phyloP scores from a whole-genome alignment of 2,113 vertebrate species.

The Hassar affinis region DNA sequence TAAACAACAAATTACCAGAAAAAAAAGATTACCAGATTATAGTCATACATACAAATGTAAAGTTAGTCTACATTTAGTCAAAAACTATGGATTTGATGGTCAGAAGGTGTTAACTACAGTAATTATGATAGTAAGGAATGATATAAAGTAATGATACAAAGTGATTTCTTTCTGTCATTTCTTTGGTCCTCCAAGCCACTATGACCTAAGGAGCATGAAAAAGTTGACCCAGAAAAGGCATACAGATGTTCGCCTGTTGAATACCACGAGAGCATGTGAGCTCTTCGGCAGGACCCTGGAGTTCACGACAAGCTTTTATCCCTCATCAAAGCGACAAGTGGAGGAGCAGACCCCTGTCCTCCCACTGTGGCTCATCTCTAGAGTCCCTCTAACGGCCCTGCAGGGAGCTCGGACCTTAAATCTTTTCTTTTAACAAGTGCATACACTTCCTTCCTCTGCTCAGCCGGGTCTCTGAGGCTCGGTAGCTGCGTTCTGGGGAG shows the following conservation, averaged over 20 bases:
- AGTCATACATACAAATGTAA: too few relatives aligned
- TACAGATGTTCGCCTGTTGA: background rate
- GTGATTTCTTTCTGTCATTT: conserved; percentile 41
- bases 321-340: conserved; percentile 89
- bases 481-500: conserved; percentile 45
- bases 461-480: conserved; percentile 54
- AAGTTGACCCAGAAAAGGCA: background rate
- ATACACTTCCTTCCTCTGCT: conserved; percentile 74
- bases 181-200: conserved; percentile 38
- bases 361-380: conserved; percentile 63
- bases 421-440: conserved; percentile 83
- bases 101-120: too few relatives aligned
- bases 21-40: too few relatives aligned
- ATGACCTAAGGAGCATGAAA: background rate
- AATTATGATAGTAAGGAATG: too few relatives aligned
- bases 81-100: too few relatives aligned
- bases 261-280: conserved; percentile 58
- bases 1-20: too few relatives aligned
- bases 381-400: conserved; percentile 63
- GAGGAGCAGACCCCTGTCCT: conserved; percentile 76
- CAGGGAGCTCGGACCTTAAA: conserved; percentile 73
- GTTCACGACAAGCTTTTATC: conserved; percentile 82
- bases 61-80: too few relatives aligned
- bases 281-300: conserved; percentile 71
- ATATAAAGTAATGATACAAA: conserved; percentile 3